phyloP scores from a whole-genome alignment of 2,888 invertebrate species.

The Nemapogon koenigi region DNA sequence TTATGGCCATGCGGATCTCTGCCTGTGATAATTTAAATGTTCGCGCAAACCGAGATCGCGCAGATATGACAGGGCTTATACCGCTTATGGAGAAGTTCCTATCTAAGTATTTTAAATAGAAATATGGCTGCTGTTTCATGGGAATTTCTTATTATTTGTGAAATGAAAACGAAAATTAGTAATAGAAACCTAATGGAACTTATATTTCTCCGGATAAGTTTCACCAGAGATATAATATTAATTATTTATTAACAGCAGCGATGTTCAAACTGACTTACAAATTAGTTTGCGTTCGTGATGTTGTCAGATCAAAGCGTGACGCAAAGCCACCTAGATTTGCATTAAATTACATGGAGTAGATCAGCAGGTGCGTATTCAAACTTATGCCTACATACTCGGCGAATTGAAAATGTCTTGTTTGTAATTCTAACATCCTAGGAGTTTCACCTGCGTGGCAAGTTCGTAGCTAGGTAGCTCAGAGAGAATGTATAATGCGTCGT shows the following conservation, averaged over 20 bases:
- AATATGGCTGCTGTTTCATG: conserved; percentile 28
- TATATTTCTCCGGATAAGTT: too few relatives aligned
- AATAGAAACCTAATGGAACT: too few relatives aligned
- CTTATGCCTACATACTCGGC: too few relatives aligned
- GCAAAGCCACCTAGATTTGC: too few relatives aligned
- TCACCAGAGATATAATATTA: too few relatives aligned
- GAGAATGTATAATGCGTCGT: conserved; percentile 28
- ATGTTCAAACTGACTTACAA: conserved; percentile 2
- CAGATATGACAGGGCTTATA: conserved; percentile 51
- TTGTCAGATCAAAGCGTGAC: conserved; percentile 3
- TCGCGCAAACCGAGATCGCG: conserved; percentile 37
- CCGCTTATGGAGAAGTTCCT: conserved; percentile 47
- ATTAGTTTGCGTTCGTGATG: conserved; percentile 1
- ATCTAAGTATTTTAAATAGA: conserved; percentile 49
- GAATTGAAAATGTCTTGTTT: too few relatives aligned
- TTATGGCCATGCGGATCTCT: conserved; percentile 55
- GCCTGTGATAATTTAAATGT: conserved; percentile 60
- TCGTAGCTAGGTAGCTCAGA: too few relatives aligned
- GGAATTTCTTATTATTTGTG: conserved; percentile 7
- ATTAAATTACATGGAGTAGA: too few relatives aligned
- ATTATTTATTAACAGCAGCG: too few relatives aligned
- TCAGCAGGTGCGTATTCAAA: too few relatives aligned
- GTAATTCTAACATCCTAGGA: too few relatives aligned
- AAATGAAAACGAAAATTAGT: conserved; percentile 14
- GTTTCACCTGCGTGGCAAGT: too few relatives aligned